A percentile compares a stretch with the other conserved stretches of the same genome.
Conservation (phyloP, 2,113 vertebrate genomes). For the Notothenia coriiceps region DNA sequence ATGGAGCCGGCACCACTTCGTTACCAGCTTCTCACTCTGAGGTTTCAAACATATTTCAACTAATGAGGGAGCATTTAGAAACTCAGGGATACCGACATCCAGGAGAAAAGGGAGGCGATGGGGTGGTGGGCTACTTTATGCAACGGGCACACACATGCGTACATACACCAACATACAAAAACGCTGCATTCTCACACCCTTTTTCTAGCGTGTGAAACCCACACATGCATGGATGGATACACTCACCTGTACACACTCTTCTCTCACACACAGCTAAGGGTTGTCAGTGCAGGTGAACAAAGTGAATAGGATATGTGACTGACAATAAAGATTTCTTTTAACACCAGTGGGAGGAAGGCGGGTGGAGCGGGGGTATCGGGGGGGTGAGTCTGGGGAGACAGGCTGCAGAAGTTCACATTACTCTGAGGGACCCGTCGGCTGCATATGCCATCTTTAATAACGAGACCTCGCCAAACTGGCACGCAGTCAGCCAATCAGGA, state of each 20-base stretch:
- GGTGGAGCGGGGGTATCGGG: conserved; percentile 79
- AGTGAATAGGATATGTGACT: conserved; percentile 97
- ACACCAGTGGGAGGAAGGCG: conserved; percentile 91
- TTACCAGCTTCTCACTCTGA: conserved; percentile 82
- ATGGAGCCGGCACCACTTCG: conserved; percentile 75
- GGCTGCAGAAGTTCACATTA: conserved; percentile 88
- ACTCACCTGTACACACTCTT: conserved; percentile 79
- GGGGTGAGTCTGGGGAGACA: conserved; percentile 88
- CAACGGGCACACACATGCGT: conserved; percentile 42
- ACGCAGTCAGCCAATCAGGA: conserved; percentile 69
- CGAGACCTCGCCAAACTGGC: conserved; percentile 76
- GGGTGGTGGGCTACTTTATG: conserved; percentile 59
- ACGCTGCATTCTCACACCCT: conserved; percentile 37
- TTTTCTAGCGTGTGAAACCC: conserved; percentile 35
- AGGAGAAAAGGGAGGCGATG: conserved; percentile 66
- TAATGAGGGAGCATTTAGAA: conserved; percentile 97
- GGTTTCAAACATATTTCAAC: conserved; percentile 95
- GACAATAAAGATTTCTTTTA: conserved; percentile 99
- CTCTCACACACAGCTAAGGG: conserved; percentile 80
- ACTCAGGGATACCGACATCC: conserved; percentile 89
- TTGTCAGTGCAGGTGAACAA: conserved; percentile 97
- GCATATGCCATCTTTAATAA: conserved; percentile 87
- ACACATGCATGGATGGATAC: conserved; percentile 37
- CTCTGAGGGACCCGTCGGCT: conserved; percentile 84
- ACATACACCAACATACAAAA: conserved; percentile 52